phyloP scores from a whole-genome alignment of 2,888 invertebrate species.

The Adelphocoris suturalis region DNA sequence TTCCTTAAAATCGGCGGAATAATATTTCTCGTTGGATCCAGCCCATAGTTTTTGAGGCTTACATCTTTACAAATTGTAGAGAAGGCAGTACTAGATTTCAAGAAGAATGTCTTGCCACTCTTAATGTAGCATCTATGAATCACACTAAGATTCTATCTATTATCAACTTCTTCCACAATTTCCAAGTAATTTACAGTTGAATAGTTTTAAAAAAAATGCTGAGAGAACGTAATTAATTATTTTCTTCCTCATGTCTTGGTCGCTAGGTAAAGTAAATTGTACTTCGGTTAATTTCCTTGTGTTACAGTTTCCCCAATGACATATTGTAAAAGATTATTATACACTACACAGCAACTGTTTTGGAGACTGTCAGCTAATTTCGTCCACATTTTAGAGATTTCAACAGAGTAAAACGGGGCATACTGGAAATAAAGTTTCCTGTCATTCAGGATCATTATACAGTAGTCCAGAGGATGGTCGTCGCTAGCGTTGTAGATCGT shows the following conservation, averaged over 20 bases:
- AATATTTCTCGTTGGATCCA: not conserved
- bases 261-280: not conserved
- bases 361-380: not conserved
- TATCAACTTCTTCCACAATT: not conserved
- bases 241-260: not conserved
- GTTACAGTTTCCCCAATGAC: not conserved
- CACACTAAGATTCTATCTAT: not conserved
- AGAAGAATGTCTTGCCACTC: not conserved
- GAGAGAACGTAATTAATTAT: not conserved
- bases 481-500: not conserved
- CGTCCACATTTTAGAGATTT: not conserved
- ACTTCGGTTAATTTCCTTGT: not conserved
- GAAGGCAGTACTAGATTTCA: not conserved
- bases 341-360: not conserved
- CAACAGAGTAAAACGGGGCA: not conserved
- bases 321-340: not conserved
- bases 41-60: too few species aligned
- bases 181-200: not conserved
- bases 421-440: not conserved
- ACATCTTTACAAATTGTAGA: not conserved
- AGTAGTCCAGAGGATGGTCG: not conserved
- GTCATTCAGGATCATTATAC: not conserved
- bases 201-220: not conserved
- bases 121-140: not conserved
- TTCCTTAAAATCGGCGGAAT: not conserved